Percentiles rank a stretch among this genome's conserved stretches.
These are phyloP conservation scores for Euschistus heros DNA, from an alignment of 1,140 invertebrate species.

Conservation along the genomic window DNA sequence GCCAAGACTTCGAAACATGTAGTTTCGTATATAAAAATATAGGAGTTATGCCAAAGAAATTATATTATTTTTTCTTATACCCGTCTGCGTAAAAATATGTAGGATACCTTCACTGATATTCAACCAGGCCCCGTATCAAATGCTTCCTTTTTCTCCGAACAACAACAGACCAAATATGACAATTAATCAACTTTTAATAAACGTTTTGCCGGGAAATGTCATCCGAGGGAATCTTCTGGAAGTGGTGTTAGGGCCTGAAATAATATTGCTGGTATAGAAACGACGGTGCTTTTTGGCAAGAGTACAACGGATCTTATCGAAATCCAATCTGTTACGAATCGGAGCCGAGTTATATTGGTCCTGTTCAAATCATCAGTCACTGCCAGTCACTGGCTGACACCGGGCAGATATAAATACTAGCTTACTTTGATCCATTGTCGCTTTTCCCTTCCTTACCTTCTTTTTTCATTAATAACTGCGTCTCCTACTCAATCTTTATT, in stretches of 20 bases:
- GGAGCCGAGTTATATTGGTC: conserved; percentile 24
- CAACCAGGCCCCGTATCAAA: no score
- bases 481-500: background rate
- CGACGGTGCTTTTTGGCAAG: conserved; percentile 4
- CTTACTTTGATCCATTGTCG: conserved; percentile 15
- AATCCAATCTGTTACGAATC: conserved; percentile 25
- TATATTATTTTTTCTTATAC: no score
- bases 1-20: no score
- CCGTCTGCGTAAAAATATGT: no score
- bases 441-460: background rate
- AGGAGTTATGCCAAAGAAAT: no score
- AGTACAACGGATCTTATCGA: conserved; percentile 19
- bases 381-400: conserved; percentile 16
- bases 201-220: no score
- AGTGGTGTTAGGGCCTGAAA: background rate
- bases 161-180: no score
- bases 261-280: background rate
- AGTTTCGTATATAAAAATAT: no score
- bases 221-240: background rate
- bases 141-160: no score
- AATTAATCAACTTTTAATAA: no score
- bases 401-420: conserved; percentile 6
- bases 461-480: conserved; percentile 16
- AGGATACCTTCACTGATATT: no score
- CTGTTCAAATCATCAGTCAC: conserved; percentile 17